Conservation (phyloP, 2,797 vertebrate genomes). For the Pempheris klunzingeri region DNA sequence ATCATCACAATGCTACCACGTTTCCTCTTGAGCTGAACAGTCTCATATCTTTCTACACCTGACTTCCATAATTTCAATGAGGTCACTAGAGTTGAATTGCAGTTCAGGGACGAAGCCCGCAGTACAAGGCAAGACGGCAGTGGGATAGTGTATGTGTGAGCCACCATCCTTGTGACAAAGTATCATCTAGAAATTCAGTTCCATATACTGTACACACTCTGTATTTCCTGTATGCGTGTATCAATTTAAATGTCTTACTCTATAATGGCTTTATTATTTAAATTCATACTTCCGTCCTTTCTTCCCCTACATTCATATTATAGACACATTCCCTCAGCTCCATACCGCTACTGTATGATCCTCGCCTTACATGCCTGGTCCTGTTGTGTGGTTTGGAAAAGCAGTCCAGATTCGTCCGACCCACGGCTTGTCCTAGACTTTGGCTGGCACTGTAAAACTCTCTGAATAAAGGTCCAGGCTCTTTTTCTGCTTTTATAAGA, state of each 20-base stretch:
- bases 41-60: neutral
- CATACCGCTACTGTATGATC: conserved; percentile 22
- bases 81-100: conserved; percentile 62
- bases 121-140: conserved; percentile 62
- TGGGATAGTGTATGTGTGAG: conserved; percentile 28
- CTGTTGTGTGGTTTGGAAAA: conserved; percentile 59
- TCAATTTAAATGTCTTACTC: conserved; percentile 10
- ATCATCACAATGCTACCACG: conserved; percentile 24
- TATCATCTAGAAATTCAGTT: conserved; percentile 33
- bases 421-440: conserved; percentile 52
- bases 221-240: conserved; percentile 16
- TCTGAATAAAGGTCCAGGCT: neutral
- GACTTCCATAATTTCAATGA: conserved; percentile 48
- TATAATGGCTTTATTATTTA: conserved; percentile 52
- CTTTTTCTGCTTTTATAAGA: neutral
- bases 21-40: conserved; percentile 44
- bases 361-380: conserved; percentile 37
- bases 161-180: conserved; percentile 13
- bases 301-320: conserved; percentile 68
- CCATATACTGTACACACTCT: conserved; percentile 38
- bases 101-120: conserved; percentile 49
- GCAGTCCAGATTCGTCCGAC: conserved; percentile 50
- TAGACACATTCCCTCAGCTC: conserved; percentile 52
- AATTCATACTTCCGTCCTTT: conserved; percentile 10
- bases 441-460: conserved; percentile 15